Evolutionary conservation across 2,113 vertebrate genomes (phyloP).

Genomic region (Onychostruthus taczanowskii): DNA sequence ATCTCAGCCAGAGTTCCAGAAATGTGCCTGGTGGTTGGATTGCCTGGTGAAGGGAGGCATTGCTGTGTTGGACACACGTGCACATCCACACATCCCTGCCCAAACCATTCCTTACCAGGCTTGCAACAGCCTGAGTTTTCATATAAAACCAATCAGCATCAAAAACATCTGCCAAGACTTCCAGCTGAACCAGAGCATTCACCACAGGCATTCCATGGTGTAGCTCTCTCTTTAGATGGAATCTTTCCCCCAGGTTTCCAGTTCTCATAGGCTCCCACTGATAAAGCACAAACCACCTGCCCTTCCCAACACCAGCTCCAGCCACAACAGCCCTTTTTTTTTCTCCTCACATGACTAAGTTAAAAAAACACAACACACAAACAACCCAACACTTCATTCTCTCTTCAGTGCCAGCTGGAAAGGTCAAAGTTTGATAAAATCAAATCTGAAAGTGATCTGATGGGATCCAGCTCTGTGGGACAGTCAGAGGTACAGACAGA

Average conservation of each 20-base stretch:
- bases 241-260: background rate
- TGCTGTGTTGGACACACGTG: background rate
- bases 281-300: background rate
- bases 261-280: background rate
- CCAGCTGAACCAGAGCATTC: background rate
- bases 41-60: background rate
- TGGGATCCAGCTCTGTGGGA: background rate
- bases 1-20: background rate
- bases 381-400: background rate
- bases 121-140: background rate
- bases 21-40: rapidly evolving
- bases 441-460: background rate
- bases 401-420: background rate
- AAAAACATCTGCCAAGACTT: background rate
- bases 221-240: rapidly evolving
- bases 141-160: background rate
- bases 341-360: background rate
- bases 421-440: background rate
- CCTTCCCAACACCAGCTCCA: background rate
- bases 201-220: rapidly evolving
- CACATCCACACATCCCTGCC: no score
- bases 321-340: rapidly evolving
- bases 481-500: background rate
- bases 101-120: background rate
- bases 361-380: background rate